Conservation (phyloP, 1,140 invertebrate genomes). For the Potamilus streckersoni region DNA sequence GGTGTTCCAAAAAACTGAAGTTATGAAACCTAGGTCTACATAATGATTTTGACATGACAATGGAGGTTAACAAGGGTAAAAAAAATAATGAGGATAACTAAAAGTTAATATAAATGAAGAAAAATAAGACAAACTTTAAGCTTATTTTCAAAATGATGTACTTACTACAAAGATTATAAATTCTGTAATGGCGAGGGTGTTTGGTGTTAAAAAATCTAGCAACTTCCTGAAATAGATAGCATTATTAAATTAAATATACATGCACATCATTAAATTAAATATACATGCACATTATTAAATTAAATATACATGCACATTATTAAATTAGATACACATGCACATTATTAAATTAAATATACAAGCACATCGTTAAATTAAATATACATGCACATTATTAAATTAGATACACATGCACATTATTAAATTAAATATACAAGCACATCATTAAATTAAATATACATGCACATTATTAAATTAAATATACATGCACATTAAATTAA, state of each 20-base stretch:
- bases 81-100: constrained; percentile 38
- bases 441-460: background rate
- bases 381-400: too few relatives aligned
- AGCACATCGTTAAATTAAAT: too few relatives aligned
- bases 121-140: too few relatives aligned
- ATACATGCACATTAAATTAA: too few relatives aligned
- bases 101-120: too few relatives aligned
- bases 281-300: too few relatives aligned
- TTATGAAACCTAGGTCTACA: background rate
- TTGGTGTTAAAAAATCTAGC: constrained; percentile 73
- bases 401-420: too few relatives aligned
- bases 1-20: background rate
- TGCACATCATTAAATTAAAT: background rate
- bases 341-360: too few relatives aligned
- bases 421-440: constrained; percentile 4
- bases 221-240: constrained; percentile 69
- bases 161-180: constrained; percentile 76
- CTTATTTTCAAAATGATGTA: constrained; percentile 9
- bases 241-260: background rate
- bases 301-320: too few relatives aligned
- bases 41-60: background rate
- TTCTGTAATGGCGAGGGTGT: constrained; percentile 73
- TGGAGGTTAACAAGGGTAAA: constrained; percentile 1
- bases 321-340: too few relatives aligned
- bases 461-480: background rate